Evolutionary conservation across 2,888 invertebrate genomes (phyloP).

Genomic region (Hetaerina titia): DNA sequence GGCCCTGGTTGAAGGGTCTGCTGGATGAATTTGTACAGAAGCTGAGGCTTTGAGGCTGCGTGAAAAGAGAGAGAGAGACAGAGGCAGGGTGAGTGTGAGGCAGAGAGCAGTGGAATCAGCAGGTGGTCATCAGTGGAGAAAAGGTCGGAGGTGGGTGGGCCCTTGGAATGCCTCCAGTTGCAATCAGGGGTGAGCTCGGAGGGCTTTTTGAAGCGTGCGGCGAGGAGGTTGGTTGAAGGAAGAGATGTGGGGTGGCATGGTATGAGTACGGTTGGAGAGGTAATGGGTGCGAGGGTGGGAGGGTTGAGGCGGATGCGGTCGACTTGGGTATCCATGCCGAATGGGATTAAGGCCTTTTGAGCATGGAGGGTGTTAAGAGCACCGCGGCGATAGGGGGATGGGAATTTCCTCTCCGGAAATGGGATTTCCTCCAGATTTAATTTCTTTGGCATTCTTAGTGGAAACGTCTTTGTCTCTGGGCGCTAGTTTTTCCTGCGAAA

Average conservation of each 20-base stretch:
- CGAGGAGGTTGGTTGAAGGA: neutral
- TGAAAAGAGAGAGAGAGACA: conserved; percentile 37
- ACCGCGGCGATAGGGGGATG: neutral
- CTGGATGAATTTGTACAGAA: conserved; percentile 75
- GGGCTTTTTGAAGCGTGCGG: conserved; percentile 2
- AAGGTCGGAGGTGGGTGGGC: neutral
- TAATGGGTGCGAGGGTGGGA: neutral
- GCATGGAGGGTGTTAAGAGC: neutral
- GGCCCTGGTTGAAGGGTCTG: conserved; percentile 77
- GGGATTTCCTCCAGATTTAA: conserved; percentile 30
- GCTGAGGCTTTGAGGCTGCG: conserved; percentile 75
- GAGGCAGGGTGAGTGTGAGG: neutral
- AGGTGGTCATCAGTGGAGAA: conserved; percentile 50
- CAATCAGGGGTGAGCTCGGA: conserved; percentile 25
- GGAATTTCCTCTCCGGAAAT: neutral
- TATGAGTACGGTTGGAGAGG: neutral
- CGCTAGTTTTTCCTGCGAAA: neutral
- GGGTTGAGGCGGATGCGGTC: neutral
- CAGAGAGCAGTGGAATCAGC: conserved; percentile 9
- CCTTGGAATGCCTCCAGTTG: neutral
- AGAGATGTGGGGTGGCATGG: neutral
- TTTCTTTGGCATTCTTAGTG: neutral
- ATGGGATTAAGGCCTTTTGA: conserved; percentile 34
- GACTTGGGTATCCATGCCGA: neutral
- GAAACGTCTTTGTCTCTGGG: conserved; percentile 6